Evolutionary conservation across 2,888 invertebrate genomes (phyloP).

Genomic region (Cheilosia impressa): DNA sequence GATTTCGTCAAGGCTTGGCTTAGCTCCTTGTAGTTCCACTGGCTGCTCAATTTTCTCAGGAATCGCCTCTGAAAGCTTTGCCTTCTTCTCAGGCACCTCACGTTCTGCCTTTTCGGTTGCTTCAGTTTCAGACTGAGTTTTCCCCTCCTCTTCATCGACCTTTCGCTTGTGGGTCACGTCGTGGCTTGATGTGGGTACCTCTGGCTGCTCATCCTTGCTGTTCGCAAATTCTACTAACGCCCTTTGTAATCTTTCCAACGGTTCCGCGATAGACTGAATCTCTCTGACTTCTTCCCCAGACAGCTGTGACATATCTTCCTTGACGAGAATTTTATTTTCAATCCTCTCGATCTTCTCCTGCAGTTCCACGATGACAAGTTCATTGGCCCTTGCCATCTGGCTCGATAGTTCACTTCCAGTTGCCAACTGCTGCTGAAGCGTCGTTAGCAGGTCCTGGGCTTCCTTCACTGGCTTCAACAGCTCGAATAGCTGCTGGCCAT

Average conservation of each 20-base stretch:
- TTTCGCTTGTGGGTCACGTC: slow-evolving; percentile 52
- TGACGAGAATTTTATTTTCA: slow-evolving; percentile 78
- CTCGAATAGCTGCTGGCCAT: slow-evolving; percentile 67
- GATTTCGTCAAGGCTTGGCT: neutral
- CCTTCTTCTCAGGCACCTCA: slow-evolving; percentile 46
- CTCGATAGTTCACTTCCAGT: slow-evolving; percentile 77
- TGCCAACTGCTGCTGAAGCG: slow-evolving; percentile 79
- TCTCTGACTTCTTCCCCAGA: slow-evolving; percentile 77
- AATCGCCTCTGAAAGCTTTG: slow-evolving; percentile 9
- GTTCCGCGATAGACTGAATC: slow-evolving; percentile 78
- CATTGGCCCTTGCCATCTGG: slow-evolving; percentile 78
- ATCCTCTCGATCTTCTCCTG: slow-evolving; percentile 77
- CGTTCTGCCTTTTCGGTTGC: slow-evolving; percentile 8
- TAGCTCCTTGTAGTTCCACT: neutral
- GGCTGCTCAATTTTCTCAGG: neutral
- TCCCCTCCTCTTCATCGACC: slow-evolving; percentile 21
- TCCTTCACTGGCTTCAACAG: slow-evolving; percentile 78
- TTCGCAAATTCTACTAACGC: slow-evolving; percentile 74
- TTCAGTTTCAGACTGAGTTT: neutral
- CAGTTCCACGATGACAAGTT: slow-evolving; percentile 77
- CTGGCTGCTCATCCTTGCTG: neutral
- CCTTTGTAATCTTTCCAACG: slow-evolving; percentile 77
- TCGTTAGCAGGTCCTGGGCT: slow-evolving; percentile 77
- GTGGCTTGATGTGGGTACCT: neutral
- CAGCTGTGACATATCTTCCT: slow-evolving; percentile 76